Evolutionary conservation across 2,797 vertebrate genomes (phyloP).

Genomic region (Pseudochaenichthys georgianus): DNA sequence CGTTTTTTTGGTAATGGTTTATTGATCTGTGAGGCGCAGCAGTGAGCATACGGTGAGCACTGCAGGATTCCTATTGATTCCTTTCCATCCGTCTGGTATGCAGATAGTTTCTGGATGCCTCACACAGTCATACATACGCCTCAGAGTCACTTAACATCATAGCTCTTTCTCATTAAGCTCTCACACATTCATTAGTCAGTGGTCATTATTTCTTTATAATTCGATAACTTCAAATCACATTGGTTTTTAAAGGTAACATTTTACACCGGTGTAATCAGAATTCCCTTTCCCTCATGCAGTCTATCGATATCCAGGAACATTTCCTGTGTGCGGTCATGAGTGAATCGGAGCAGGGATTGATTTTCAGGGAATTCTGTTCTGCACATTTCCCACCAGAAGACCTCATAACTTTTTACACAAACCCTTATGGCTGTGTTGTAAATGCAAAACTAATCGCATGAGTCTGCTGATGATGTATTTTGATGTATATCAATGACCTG

Average conservation of each 20-base stretch:
- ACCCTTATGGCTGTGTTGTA: too few species aligned
- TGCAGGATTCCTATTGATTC: conserved; percentile 71
- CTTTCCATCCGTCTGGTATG: conserved; percentile 45
- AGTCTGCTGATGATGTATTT: too few species aligned
- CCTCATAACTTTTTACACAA: too few species aligned
- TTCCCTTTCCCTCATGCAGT: neutral
- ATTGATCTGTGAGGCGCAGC: conserved; percentile 72
- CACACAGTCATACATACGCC: conserved; percentile 6
- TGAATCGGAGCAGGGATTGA: too few species aligned
- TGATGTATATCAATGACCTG: too few species aligned
- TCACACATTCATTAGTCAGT: neutral
- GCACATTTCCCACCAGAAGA: too few species aligned
- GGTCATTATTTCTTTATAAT: neutral
- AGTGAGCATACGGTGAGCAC: conserved; percentile 52
- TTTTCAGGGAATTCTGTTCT: too few species aligned
- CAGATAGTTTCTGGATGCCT: conserved; percentile 43
- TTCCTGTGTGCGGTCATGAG: too few species aligned
- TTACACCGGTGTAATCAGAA: neutral
- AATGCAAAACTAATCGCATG: too few species aligned
- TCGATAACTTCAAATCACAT: neutral
- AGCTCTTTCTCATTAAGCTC: conserved; percentile 7
- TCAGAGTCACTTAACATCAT: conserved; percentile 14
- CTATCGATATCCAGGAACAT: too few species aligned
- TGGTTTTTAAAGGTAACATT: neutral
- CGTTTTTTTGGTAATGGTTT: conserved; percentile 72